A percentile compares a stretch with the other conserved stretches of the same genome.
These are phyloP conservation scores for Meteorus cinctellus DNA, from an alignment of 2,888 invertebrate genomes.

Conservation along the genomic window DNA sequence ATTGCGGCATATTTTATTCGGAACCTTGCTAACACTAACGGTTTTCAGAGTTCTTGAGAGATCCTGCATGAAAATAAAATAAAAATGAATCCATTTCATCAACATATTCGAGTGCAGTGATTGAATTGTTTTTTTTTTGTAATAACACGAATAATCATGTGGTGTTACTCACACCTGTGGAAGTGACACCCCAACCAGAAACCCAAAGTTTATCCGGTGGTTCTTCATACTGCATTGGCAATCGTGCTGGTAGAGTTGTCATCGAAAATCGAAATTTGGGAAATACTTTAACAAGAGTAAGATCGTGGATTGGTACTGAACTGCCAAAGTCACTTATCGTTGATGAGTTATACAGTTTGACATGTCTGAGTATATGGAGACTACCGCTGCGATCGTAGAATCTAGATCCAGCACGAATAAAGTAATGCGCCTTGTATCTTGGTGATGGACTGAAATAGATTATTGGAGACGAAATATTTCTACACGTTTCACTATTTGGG, in stretches of 20 bases:
- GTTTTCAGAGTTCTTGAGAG: slow-evolving; percentile 14
- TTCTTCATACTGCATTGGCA: slow-evolving; percentile 47
- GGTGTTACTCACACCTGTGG: slow-evolving; percentile 9
- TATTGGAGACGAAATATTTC: not conserved
- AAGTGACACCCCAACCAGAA: slow-evolving; percentile 58
- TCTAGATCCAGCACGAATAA: slow-evolving; percentile 58
- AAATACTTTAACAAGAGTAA: slow-evolving; percentile 54
- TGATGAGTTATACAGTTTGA: not conserved
- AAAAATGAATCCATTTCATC: no score
- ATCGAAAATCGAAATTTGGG: slow-evolving; percentile 54
- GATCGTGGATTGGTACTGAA: slow-evolving; percentile 51
- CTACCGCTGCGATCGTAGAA: slow-evolving; percentile 47
- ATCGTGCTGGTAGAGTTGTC: slow-evolving; percentile 47
- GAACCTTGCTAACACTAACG: slow-evolving; percentile 38
- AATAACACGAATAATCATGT: not conserved
- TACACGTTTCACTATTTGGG: no score
- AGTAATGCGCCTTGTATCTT: slow-evolving; percentile 37
- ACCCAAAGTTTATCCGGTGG: slow-evolving; percentile 50
- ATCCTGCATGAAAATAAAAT: not conserved
- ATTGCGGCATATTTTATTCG: slow-evolving; percentile 49
- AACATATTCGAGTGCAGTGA: no score
- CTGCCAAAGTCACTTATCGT: slow-evolving; percentile 5
- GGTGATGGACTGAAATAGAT: slow-evolving; percentile 5
- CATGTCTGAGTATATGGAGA: slow-evolving; percentile 44
- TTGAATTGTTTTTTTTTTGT: not conserved